phyloP scores from a whole-genome alignment of 2,797 vertebrate species.

The Hemibagrus guttatus region DNA sequence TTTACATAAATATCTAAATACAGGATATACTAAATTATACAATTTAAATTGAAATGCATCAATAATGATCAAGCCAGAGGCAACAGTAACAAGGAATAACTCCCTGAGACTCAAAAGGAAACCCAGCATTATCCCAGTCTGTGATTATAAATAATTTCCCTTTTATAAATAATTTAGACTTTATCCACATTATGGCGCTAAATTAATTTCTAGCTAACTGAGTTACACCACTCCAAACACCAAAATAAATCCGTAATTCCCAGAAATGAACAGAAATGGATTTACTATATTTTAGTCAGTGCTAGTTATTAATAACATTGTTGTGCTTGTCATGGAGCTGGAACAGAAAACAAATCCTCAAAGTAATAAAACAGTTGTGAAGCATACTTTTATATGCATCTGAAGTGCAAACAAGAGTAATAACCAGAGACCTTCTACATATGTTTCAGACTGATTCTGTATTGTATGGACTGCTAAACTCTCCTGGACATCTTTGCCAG shows the following conservation, averaged over 20 bases:
- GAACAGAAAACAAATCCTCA: neutral
- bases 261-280: neutral
- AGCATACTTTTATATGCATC: neutral
- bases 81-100: too few species aligned
- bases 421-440: neutral
- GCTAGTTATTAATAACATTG: neutral
- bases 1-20: too few species aligned
- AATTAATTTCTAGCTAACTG: neutral
- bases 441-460: neutral
- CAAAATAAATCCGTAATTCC: neutral
- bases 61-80: too few species aligned
- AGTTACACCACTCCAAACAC: too few species aligned
- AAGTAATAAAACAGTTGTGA: neutral
- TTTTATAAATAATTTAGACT: too few species aligned
- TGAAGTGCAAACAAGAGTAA: neutral
- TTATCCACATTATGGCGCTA: neutral
- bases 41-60: too few species aligned
- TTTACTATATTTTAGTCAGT: neutral
- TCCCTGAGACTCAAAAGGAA: too few species aligned
- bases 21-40: too few species aligned
- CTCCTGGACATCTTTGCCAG: neutral
- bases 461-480: neutral
- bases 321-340: neutral
- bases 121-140: too few species aligned
- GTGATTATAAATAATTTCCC: too few species aligned